These are phyloP conservation scores for Eupithecia insigniata DNA, from an alignment of 2,888 invertebrate species.

Conservation along the genomic window DNA sequence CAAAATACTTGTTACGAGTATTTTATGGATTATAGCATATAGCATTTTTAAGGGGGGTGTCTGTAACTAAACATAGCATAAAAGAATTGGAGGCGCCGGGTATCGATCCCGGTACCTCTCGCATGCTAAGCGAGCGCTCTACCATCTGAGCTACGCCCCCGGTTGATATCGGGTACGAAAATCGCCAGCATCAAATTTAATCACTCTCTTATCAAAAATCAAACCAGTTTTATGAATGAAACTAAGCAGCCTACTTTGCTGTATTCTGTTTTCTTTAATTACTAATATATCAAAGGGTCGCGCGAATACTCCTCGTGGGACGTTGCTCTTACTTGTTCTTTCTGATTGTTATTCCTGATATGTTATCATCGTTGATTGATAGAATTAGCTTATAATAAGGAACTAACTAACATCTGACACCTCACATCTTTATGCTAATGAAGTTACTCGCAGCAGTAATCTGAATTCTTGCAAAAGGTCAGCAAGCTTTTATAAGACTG, in stretches of 20 bases:
- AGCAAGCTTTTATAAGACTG: not conserved
- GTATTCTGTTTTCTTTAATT: not conserved
- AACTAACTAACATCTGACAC: not conserved
- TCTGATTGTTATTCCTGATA: not conserved
- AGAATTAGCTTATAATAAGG: not conserved
- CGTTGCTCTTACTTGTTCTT: not conserved
- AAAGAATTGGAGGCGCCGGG: constrained; percentile 57
- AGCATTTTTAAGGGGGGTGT: too few species aligned
- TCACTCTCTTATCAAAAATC: constrained; percentile 2
- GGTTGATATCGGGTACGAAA: not conserved
- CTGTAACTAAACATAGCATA: not conserved
- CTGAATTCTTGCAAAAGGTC: not conserved
- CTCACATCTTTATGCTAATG: not conserved
- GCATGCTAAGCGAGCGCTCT: constrained; percentile 85
- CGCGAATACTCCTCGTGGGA: not conserved
- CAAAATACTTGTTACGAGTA: too few species aligned
- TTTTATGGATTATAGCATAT: too few species aligned
- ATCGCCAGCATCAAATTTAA: not conserved
- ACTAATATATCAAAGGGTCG: not conserved
- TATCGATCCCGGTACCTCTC: constrained; percentile 80
- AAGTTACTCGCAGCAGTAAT: not conserved
- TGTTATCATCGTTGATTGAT: not conserved
- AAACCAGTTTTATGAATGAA: constrained; percentile 8
- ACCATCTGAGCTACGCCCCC: constrained; percentile 70
- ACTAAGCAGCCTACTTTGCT: not conserved